These are phyloP conservation scores for Phanerotoma sp. DNA, from an alignment of 2,888 invertebrate genomes.

Conservation along the genomic window DNA sequence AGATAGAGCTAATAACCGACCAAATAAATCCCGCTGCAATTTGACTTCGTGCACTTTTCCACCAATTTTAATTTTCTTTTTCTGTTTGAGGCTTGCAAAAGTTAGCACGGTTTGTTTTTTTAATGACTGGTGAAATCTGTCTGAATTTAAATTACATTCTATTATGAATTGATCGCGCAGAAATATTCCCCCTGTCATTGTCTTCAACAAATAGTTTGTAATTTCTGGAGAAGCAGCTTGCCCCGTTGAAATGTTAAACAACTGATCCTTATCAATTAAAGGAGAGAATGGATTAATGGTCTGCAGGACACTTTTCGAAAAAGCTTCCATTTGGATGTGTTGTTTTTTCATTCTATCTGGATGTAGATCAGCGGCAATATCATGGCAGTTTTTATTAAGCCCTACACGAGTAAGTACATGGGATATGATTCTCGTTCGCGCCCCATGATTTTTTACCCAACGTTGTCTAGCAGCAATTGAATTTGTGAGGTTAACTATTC, in stretches of 20 bases:
- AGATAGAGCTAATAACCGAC: constrained; percentile 25
- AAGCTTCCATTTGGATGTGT: constrained; percentile 5
- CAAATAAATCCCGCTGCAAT: constrained; percentile 29
- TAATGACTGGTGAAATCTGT: constrained; percentile 28
- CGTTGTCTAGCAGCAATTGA: constrained; percentile 38
- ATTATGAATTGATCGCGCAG: constrained; percentile 26
- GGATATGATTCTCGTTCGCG: constrained; percentile 32
- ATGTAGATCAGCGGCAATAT: constrained; percentile 21
- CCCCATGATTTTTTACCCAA: constrained; percentile 30
- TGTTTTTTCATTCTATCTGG: constrained; percentile 5
- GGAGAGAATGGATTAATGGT: constrained; percentile 37
- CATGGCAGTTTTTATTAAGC: constrained; percentile 20
- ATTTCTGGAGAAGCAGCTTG: constrained; percentile 34
- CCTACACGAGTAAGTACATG: constrained; percentile 28
- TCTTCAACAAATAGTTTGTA: constrained; percentile 32
- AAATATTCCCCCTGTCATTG: constrained; percentile 18
- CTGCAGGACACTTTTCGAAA: constrained; percentile 25
- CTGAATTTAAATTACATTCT: constrained; percentile 29
- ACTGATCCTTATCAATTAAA: constrained; percentile 24
- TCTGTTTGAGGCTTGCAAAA: constrained; percentile 30
- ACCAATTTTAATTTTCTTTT: constrained; percentile 20
- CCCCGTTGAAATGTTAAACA: constrained; percentile 37
- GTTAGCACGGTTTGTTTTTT: constrained; percentile 31
- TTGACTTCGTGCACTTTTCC: constrained; percentile 26
- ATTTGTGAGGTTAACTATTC: constrained; percentile 33